Base-by-base conservation (phyloP, 2,888 invertebrate genomes). In the Sinodicranocentrus sp. region DNA sequence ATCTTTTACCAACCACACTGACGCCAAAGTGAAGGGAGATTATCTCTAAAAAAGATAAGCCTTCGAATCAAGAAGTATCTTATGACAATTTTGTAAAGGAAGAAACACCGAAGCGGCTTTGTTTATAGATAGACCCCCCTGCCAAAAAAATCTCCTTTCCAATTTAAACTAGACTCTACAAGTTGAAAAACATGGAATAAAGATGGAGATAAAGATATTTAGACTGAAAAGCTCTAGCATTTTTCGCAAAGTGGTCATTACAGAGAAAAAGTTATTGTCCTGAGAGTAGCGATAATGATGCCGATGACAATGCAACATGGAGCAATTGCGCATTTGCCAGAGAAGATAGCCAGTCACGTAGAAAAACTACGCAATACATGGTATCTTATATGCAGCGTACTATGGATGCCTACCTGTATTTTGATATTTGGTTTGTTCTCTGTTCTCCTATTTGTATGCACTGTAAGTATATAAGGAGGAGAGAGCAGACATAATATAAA, bases 261-360 rank as follows among this genome's bases (percentile, higher is more conserved):
- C 39, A 39, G 13, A 39, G 48, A n/a, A 2, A 48, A 48, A 48
- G 48, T n/a, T 48, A 48, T 48, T 48, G 48, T 48, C 48, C 48
- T 48, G 39, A 5, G 13, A 39, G 39, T n/a, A 33, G 33, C 33
- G 3, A 33, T 33, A 33, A 10, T 15, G n/a, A 48, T 48, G 33
- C 3, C 33, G 33, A 33, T 33, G 33, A 33, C 33, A 33, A 48
- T 48, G 57, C 57, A 57, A 52, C 52, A 33, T n/a, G 52, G 15
- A 15, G 23, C 21, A 57, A 57, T 3, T 57, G 57, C 57, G 57
- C 57, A 57, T 57, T 57, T 57, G 3, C 3, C 52, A 17, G 19
- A 5, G 15, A 52, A 15, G 13, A 39, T 39, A 39, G 13, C 13
- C 39, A 5, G 39, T 5, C 6, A 39, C 13, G 39, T 5, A 5